Conservation (phyloP, 2,888 invertebrate genomes). For the Schrankia costaestrigalis region DNA sequence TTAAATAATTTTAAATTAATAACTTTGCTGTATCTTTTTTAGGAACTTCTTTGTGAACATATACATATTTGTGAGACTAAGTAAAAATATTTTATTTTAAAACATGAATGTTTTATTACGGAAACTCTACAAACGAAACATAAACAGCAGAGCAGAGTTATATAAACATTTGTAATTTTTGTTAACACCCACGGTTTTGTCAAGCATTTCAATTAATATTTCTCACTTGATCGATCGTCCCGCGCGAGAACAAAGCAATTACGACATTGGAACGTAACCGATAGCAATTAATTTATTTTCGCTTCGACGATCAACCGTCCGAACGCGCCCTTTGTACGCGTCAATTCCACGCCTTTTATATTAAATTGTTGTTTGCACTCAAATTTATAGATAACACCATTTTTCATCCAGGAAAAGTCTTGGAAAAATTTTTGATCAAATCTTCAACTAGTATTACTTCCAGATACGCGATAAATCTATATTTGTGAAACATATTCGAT, state of each 20-base stretch:
- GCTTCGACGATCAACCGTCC: conserved; percentile 59
- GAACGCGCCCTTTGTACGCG: conserved; percentile 61
- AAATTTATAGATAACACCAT: conserved; percentile 33
- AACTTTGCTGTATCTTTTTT: too few species aligned
- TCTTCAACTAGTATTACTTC: background rate
- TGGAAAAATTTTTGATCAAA: conserved; percentile 8
- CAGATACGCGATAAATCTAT: conserved; percentile 2
- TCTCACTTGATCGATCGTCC: conserved; percentile 71
- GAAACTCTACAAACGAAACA: conserved; percentile 10
- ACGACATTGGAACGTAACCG: conserved; percentile 69
- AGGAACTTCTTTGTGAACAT: too few species aligned
- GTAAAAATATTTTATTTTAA: too few species aligned
- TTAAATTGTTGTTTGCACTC: conserved; percentile 57
- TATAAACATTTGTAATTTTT: conserved; percentile 29
- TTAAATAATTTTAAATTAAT: too few species aligned
- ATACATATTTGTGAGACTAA: too few species aligned
- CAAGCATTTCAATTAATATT: conserved; percentile 74
- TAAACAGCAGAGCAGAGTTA: conserved; percentile 1
- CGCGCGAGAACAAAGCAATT: conserved; percentile 73
- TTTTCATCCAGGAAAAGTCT: conserved; percentile 11
- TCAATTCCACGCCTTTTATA: conserved; percentile 62
- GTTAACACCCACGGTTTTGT: conserved; percentile 42
- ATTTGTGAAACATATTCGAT: background rate
- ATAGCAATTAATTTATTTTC: conserved; percentile 78
- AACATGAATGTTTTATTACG: too few species aligned